phyloP scores from a whole-genome alignment of 2,113 vertebrate genomes.

The Sander lucioperca region DNA sequence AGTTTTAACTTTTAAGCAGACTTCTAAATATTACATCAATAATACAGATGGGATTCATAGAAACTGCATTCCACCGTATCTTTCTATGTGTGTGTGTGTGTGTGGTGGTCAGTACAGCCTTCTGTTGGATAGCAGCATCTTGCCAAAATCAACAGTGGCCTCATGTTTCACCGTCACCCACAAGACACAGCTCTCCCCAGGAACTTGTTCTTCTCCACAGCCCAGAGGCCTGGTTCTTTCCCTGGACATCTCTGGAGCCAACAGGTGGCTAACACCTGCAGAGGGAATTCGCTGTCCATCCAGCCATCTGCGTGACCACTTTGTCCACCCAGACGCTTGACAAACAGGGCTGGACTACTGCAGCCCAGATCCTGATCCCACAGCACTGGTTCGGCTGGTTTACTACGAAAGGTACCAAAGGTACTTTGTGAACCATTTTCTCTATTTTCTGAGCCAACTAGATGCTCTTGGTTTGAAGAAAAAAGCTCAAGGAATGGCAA shows the following conservation, averaged over 20 bases:
- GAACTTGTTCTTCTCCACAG: background rate
- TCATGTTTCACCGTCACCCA: background rate
- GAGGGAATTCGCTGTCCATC: constrained; percentile 23
- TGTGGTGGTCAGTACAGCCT: background rate
- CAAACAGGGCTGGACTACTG: constrained; percentile 2
- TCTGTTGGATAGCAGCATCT: background rate
- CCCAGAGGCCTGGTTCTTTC: constrained; percentile 21
- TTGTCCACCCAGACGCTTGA: background rate
- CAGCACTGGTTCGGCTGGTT: background rate
- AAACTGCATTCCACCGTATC: background rate
- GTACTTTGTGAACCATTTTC: background rate
- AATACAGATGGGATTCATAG: background rate
- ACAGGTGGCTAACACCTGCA: constrained; percentile 50
- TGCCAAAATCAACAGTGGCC: constrained; percentile 42
- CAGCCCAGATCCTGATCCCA: background rate
- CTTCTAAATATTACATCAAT: background rate
- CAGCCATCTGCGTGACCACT: constrained; percentile 15
- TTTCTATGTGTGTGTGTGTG: background rate
- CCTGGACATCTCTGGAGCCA: constrained; percentile 15
- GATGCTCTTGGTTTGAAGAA: no score
- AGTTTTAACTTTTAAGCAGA: background rate
- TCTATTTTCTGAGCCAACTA: no score
- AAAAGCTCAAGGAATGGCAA: no score
- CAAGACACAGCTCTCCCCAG: constrained; percentile 11
- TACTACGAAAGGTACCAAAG: background rate